A percentile compares a stretch with the other conserved stretches of the same genome.
Evolutionary conservation across 2,113 vertebrate species (phyloP).

Genomic region (Galeopterus variegatus): DNA sequence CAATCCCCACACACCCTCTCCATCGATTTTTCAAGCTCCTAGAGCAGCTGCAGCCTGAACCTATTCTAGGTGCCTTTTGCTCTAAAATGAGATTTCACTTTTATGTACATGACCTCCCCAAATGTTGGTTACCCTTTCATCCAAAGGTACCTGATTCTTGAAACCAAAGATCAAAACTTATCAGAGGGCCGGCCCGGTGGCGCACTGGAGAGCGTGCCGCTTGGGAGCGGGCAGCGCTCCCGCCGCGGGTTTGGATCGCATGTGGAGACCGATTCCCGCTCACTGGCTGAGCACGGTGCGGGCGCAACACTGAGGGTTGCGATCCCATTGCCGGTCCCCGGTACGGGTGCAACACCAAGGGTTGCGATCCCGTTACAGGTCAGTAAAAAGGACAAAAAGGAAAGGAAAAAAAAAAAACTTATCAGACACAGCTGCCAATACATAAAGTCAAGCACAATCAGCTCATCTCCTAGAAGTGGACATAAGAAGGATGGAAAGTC

Average conservation of each 20-base stretch:
- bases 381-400: too few species aligned
- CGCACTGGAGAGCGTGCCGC: too few species aligned
- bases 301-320: too few species aligned
- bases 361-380: too few species aligned
- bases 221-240: too few species aligned
- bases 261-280: too few species aligned
- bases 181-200: too few species aligned
- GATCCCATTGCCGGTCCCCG: too few species aligned
- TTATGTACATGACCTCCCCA: not conserved
- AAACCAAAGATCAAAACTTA: conserved; percentile 50
- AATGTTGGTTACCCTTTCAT: not conserved
- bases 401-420: too few species aligned
- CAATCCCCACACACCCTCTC: not conserved
- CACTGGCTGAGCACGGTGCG: too few species aligned
- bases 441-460: not conserved
- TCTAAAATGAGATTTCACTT: not conserved
- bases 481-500: not conserved
- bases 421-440: not conserved
- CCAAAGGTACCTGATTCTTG: not conserved
- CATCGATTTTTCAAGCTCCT: not conserved
- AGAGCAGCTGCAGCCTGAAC: not conserved
- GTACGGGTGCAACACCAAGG: too few species aligned
- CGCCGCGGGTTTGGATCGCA: too few species aligned
- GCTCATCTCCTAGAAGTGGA: not conserved
- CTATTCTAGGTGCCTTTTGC: not conserved